Percentiles rank a stretch among this genome's conserved stretches.
These are phyloP conservation scores for Henricia sp. DNA, from an alignment of 53 echinoderm and acorn worm species.

Conservation along the genomic window DNA sequence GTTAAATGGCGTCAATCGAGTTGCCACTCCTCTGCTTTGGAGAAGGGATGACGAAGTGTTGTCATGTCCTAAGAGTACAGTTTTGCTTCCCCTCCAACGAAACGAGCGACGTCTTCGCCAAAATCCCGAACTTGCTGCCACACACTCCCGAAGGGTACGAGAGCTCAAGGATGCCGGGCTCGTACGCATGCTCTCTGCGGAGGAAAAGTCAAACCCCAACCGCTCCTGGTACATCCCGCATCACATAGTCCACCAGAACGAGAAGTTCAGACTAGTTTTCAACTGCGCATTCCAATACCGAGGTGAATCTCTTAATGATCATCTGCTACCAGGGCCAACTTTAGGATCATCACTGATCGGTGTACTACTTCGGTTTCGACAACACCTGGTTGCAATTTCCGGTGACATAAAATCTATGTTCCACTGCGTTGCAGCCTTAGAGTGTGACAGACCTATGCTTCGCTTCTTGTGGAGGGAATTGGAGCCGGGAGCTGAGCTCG, in stretches of 20 bases:
- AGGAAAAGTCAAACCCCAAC: background rate
- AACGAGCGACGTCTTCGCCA: conserved; percentile 5
- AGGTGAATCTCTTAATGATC: conserved; percentile 31
- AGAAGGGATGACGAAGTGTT: background rate
- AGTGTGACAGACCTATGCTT: background rate
- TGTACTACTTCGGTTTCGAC: conserved; percentile 6
- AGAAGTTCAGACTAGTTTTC: conserved; percentile 47
- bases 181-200: background rate
- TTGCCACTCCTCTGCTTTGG: conserved; percentile 37
- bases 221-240: conserved; percentile 60
- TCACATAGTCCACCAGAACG: conserved; percentile 50
- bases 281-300: conserved; percentile 55
- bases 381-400: conserved; percentile 10
- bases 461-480: conserved; percentile 20
- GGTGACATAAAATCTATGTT: conserved; percentile 28
- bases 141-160: background rate
- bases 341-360: conserved; percentile 34
- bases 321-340: conserved; percentile 55
- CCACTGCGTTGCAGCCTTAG: background rate
- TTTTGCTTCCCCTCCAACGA: background rate
- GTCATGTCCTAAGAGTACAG: background rate
- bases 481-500: background rate
- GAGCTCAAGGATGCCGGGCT: background rate
- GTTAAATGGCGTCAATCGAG: background rate
- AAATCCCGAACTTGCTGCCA: background rate